Evolutionary conservation across 2,888 invertebrate species (phyloP).

Genomic region (Malthinus seriepunctatus): DNA sequence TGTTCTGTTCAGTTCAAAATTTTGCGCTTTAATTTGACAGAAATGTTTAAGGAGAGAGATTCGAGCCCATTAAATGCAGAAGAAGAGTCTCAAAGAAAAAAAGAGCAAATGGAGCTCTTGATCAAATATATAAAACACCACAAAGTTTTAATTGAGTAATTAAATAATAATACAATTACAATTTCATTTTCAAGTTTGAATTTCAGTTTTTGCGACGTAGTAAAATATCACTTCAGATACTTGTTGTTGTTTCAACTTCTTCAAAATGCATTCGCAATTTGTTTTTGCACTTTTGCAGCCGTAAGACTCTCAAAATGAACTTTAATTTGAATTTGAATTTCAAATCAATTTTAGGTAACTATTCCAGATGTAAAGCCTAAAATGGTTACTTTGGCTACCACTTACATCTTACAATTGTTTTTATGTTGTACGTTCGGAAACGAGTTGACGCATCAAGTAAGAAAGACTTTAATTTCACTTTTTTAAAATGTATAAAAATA

Average conservation of each 20-base stretch:
- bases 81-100: no score
- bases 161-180: neutral
- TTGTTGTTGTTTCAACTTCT: slow-evolving; percentile 9
- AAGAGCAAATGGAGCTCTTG: neutral
- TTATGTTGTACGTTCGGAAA: slow-evolving; percentile 10
- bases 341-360: neutral
- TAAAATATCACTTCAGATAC: slow-evolving; percentile 9
- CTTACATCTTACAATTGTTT: slow-evolving; percentile 8
- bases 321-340: neutral
- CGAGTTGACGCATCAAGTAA: slow-evolving; percentile 8
- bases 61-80: no score
- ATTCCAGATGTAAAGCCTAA: slow-evolving; percentile 1
- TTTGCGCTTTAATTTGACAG: neutral
- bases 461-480: neutral
- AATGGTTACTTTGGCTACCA: slow-evolving; percentile 5
- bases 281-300: slow-evolving; percentile 8
- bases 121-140: slow-evolving; percentile 6
- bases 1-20: slow-evolving; percentile 12
- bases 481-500: neutral
- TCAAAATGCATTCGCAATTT: slow-evolving; percentile 5
- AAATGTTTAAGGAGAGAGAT: neutral
- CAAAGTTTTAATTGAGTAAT: slow-evolving; percentile 1
- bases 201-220: slow-evolving; percentile 7
- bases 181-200: neutral
- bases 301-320: neutral